phyloP scores from a whole-genome alignment of 2,797 vertebrate species.

The Hippopotamyrus pictus region DNA sequence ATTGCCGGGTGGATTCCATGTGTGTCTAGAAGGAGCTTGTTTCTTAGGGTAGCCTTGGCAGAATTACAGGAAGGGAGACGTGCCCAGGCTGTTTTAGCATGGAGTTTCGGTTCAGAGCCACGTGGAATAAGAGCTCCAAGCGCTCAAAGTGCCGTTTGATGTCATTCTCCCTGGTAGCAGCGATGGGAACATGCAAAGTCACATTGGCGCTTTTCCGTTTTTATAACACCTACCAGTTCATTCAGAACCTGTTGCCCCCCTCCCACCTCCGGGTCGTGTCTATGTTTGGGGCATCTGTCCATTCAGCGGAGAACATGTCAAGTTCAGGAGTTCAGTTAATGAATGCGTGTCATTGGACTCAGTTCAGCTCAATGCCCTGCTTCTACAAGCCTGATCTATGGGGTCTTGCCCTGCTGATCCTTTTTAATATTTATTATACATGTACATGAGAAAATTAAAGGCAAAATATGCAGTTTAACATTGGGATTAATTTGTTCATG shows the following conservation, averaged over 20 bases:
- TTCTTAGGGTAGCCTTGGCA: background rate
- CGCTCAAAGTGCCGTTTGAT: background rate
- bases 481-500: conserved; percentile 43
- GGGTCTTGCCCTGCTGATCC: background rate
- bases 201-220: background rate
- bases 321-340: background rate
- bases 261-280: background rate
- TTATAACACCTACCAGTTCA: background rate
- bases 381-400: background rate
- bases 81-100: background rate
- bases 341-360: background rate
- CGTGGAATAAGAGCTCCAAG: background rate
- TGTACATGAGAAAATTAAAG: conserved; percentile 51
- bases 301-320: background rate
- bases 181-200: background rate
- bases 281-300: background rate
- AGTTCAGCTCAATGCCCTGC: background rate
- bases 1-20: background rate
- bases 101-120: background rate
- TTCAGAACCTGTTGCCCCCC: background rate
- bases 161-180: background rate
- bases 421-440: conserved; percentile 3
- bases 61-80: background rate
- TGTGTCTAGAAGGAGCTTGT: background rate
- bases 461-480: conserved; percentile 36